phyloP scores from a whole-genome alignment of 2,888 invertebrate species.

The Eledone cirrhosa region DNA sequence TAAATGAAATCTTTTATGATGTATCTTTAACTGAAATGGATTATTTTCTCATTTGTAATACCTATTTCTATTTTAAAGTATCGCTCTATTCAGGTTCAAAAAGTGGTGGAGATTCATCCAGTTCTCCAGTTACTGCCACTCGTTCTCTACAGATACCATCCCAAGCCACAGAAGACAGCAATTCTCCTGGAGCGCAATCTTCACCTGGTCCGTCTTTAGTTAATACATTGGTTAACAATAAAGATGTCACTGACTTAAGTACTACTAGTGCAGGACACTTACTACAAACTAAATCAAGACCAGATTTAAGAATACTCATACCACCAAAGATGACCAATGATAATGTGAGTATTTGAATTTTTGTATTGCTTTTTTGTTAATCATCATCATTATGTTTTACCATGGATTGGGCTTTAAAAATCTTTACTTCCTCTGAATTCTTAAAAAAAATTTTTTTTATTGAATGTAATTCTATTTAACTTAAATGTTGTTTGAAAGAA shows the following conservation, averaged over 20 bases:
- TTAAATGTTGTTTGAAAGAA: no score
- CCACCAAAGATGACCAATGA: constrained; percentile 14
- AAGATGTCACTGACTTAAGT: constrained; percentile 21
- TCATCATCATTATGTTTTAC: neutral
- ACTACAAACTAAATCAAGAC: constrained; percentile 22
- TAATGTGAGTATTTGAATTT: neutral
- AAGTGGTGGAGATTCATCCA: constrained; percentile 29
- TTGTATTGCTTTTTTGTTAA: neutral
- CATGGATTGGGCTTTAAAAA: neutral
- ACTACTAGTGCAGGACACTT: constrained; percentile 11
- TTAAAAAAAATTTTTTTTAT: no score
- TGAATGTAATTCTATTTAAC: no score
- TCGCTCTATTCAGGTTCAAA: constrained; percentile 5
- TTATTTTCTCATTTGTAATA: no score
- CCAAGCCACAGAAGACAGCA: constrained; percentile 13
- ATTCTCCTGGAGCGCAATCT: constrained; percentile 22
- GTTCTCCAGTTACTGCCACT: constrained; percentile 2
- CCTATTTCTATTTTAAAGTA: no score
- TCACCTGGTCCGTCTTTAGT: neutral
- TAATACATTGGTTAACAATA: constrained; percentile 7
- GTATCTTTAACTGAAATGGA: no score
- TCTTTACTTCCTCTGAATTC: no score
- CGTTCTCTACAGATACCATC: constrained; percentile 15
- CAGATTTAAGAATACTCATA: constrained; percentile 26
- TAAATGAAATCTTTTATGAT: no score